Conservation (phyloP, 2,113 vertebrate genomes). For the Rhinoderma darwinii region DNA sequence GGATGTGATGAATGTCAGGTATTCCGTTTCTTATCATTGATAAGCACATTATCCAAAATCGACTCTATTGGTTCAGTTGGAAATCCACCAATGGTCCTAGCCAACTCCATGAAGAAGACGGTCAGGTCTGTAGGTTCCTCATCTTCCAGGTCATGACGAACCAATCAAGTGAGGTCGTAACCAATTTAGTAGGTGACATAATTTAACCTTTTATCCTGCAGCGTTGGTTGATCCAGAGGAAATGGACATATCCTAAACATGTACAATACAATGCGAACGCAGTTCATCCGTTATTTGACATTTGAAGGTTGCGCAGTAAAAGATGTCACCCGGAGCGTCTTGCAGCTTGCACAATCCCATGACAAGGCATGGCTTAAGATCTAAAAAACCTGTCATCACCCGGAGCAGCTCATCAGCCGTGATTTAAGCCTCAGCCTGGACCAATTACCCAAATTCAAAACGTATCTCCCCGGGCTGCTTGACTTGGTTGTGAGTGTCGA, state of each 20-base stretch:
- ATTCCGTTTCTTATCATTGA: too few relatives aligned
- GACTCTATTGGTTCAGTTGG: too few relatives aligned
- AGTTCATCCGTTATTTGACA: background rate
- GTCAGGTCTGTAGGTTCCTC: too few relatives aligned
- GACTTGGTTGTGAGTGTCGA: slow-evolving; percentile 44
- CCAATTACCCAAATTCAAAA: slow-evolving; percentile 67
- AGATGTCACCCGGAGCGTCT: slow-evolving; percentile 34
- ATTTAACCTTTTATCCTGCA: background rate
- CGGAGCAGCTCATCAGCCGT: slow-evolving; percentile 53
- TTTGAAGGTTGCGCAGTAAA: background rate
- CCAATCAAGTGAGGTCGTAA: too few relatives aligned
- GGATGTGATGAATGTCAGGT: too few relatives aligned
- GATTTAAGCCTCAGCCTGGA: slow-evolving; percentile 67
- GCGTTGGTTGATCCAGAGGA: background rate
- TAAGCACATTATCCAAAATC: too few relatives aligned
- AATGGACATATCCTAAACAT: background rate
- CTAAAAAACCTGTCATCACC: slow-evolving; percentile 65
- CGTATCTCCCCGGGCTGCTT: slow-evolving; percentile 57
- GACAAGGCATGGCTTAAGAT: slow-evolving; percentile 62
- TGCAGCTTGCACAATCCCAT: slow-evolving; percentile 57
- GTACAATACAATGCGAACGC: background rate
- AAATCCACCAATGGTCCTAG: too few relatives aligned
- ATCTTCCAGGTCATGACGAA: too few relatives aligned
- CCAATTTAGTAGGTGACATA: background rate
- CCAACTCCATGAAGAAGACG: too few relatives aligned